Conservation (phyloP, 2,113 vertebrate species). For the Cyanoramphus novaezelandiae region DNA sequence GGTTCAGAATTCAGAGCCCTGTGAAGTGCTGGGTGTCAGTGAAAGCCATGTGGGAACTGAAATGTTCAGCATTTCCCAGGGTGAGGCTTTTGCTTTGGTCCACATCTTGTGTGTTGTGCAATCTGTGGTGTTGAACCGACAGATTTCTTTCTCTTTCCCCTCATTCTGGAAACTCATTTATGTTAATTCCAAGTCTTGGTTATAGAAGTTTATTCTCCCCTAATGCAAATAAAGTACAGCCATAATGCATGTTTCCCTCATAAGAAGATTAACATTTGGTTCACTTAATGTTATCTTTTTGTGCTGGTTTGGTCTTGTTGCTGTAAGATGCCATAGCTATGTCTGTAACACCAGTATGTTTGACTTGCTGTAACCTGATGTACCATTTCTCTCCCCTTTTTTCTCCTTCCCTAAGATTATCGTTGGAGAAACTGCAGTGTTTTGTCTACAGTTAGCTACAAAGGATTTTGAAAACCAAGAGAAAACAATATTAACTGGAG, state of each 20-base stretch:
- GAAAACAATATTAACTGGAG: constrained; percentile 93
- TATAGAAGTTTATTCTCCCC: background rate
- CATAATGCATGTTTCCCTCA: background rate
- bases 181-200: background rate
- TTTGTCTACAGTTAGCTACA: constrained; percentile 95
- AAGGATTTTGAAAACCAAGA: constrained; percentile 95
- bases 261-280: background rate
- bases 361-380: constrained; percentile 53
- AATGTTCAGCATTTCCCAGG: background rate
- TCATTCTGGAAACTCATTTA: background rate
- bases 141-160: background rate
- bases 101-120: background rate
- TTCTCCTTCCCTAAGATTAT: constrained; percentile 83
- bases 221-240: background rate
- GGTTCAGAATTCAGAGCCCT: background rate
- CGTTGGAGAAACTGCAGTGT: constrained; percentile 92
- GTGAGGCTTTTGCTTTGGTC: background rate
- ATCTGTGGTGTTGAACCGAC: background rate
- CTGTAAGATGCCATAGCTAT: background rate
- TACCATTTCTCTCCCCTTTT: constrained; percentile 55
- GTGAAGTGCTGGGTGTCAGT: background rate
- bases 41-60: background rate
- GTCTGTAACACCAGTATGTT: background rate
- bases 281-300: background rate
- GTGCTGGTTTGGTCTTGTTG: background rate